These are phyloP conservation scores for Parauchenoglanis punctatus DNA, from an alignment of 2,797 vertebrate species.

Conservation along the genomic window DNA sequence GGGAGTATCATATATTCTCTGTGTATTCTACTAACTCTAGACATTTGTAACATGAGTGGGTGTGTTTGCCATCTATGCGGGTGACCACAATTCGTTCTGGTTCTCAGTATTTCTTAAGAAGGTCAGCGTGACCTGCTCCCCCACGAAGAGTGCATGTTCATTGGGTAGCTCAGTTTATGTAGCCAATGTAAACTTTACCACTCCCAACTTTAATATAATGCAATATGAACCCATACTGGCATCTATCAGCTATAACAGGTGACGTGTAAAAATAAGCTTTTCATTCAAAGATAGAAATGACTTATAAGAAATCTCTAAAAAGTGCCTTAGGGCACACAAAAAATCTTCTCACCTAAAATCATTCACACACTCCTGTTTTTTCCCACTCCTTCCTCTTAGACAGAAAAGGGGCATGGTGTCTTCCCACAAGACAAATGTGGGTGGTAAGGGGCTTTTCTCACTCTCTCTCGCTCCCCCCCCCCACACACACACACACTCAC, in stretches of 20 bases:
- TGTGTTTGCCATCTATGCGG: constrained; percentile 24
- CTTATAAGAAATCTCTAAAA: not conserved
- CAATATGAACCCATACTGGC: not conserved
- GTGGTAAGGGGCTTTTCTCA: constrained; percentile 13
- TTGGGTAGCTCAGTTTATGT: constrained; percentile 17
- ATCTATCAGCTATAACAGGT: constrained; percentile 2
- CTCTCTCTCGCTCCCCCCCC: not conserved
- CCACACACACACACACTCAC: not conserved
- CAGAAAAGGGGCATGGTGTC: not conserved
- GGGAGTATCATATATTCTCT: constrained; percentile 23
- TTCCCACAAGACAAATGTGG: constrained; percentile 38
- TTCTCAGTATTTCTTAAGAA: constrained; percentile 41
- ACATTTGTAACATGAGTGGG: constrained; percentile 35
- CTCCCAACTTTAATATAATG: not conserved
- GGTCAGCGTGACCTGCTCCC: constrained; percentile 31
- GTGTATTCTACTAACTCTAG: constrained; percentile 36
- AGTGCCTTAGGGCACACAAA: not conserved
- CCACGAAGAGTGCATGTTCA: not conserved
- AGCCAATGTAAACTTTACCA: constrained; percentile 14
- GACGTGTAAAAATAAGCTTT: constrained; percentile 23
- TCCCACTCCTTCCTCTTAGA: not conserved
- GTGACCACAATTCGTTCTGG: constrained; percentile 19
- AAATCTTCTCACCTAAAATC: not conserved
- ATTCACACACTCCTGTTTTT: not conserved
- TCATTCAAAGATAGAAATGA: constrained; percentile 1